These are phyloP conservation scores for Leptothorax acervorum DNA, from an alignment of 2,888 invertebrate genomes.

Conservation along the genomic window DNA sequence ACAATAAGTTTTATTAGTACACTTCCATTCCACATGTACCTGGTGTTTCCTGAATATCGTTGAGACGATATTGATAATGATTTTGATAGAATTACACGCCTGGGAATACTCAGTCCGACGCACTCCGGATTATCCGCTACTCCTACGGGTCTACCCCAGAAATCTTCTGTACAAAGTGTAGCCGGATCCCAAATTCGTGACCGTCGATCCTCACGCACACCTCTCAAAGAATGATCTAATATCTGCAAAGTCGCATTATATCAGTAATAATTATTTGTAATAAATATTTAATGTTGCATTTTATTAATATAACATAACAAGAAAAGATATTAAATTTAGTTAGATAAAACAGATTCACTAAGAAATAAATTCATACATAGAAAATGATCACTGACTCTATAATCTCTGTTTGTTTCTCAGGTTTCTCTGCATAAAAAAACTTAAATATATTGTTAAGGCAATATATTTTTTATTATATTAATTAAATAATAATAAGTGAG, in stretches of 20 bases:
- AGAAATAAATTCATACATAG: background rate
- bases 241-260: constrained; percentile 63
- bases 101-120: constrained; percentile 84
- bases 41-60: constrained; percentile 33
- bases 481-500: background rate
- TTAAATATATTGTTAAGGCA: background rate
- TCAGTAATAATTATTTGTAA: background rate
- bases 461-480: constrained; percentile 9
- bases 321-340: background rate
- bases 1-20: constrained; percentile 83
- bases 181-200: constrained; percentile 84
- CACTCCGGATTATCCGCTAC: constrained; percentile 84
- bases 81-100: constrained; percentile 77
- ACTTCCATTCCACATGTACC: constrained; percentile 82
- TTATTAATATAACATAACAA: background rate
- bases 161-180: constrained; percentile 83
- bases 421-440: background rate
- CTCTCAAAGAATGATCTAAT: constrained; percentile 73
- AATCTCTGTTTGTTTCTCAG: background rate
- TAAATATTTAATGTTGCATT: background rate
- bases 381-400: background rate
- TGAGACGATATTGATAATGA: constrained; percentile 33
- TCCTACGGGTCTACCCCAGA: constrained; percentile 84
- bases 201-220: constrained; percentile 75
- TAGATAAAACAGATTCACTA: background rate